phyloP scores from a whole-genome alignment of 1,140 invertebrate genomes.

The Lordiphosa collinella region DNA sequence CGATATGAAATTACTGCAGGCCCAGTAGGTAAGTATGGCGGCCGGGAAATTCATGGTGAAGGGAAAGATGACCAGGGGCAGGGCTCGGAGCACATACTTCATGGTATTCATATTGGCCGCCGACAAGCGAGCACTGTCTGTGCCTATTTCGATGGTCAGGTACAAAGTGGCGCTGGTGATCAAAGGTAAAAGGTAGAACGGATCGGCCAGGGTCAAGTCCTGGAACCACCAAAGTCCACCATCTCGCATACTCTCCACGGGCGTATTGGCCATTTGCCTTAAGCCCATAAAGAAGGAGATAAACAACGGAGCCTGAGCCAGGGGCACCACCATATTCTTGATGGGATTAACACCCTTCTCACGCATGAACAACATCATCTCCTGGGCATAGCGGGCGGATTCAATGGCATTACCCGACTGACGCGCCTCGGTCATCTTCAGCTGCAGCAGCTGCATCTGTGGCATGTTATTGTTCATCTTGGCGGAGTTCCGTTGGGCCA shows the following conservation, averaged over 20 bases:
- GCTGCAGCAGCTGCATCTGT: conserved; percentile 87
- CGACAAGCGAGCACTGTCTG: conserved; percentile 86
- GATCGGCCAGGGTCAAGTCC: conserved; percentile 94
- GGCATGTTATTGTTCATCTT: conserved; percentile 91
- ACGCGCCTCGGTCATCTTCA: conserved; percentile 91
- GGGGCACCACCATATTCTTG: conserved; percentile 89
- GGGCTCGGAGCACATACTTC: conserved; percentile 86
- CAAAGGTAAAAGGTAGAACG: conserved; percentile 92
- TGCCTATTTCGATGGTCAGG: conserved; percentile 90
- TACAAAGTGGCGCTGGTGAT: conserved; percentile 90
- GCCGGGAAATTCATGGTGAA: conserved; percentile 94
- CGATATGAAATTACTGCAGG: conserved; percentile 93
- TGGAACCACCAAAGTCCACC: conserved; percentile 97
- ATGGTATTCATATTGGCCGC: conserved; percentile 84
- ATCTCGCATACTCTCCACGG: conserved; percentile 91
- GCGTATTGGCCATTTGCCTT: conserved; percentile 90
- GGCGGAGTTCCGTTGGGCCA: conserved; percentile 87
- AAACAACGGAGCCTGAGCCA: conserved; percentile 93
- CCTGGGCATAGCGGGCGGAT: conserved; percentile 85
- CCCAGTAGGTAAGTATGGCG: conserved; percentile 95
- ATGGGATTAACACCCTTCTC: conserved; percentile 89
- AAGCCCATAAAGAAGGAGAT: conserved; percentile 94
- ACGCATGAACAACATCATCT: conserved; percentile 90
- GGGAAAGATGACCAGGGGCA: conserved; percentile 92
- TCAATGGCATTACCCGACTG: conserved; percentile 89